These are phyloP conservation scores for Thalassaphorura encarpata DNA, from an alignment of 1,140 invertebrate species.

Conservation along the genomic window DNA sequence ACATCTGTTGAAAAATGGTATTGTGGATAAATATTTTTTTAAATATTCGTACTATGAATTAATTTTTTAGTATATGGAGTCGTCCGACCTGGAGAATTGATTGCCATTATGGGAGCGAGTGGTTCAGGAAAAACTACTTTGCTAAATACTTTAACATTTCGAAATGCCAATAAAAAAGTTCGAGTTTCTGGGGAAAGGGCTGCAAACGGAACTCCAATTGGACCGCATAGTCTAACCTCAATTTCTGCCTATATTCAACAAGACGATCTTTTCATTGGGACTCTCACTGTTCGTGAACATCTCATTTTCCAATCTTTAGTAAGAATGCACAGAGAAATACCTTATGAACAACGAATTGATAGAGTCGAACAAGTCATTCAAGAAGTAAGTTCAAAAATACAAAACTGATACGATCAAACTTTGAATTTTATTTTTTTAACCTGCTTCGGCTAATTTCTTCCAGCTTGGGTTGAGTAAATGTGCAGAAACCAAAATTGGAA, in stretches of 20 bases:
- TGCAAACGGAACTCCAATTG: conserved; percentile 58
- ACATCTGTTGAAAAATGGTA: conserved; percentile 56
- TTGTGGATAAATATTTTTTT: conserved; percentile 34
- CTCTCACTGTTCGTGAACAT: conserved; percentile 82
- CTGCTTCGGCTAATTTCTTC: conserved; percentile 60
- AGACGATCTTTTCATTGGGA: conserved; percentile 78
- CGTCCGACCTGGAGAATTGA: conserved; percentile 75
- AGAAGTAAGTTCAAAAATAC: conserved; percentile 51
- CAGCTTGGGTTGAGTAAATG: conserved; percentile 77
- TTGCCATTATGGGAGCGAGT: conserved; percentile 80
- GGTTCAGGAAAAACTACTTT: conserved; percentile 94
- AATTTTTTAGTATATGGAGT: conserved; percentile 61
- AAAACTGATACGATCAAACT: not conserved
- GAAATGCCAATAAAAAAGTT: conserved; percentile 54
- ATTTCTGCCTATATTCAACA: conserved; percentile 92
- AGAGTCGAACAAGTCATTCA: conserved; percentile 82
- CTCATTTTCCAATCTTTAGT: conserved; percentile 67
- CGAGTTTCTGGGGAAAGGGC: conserved; percentile 59
- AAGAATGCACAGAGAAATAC: conserved; percentile 75
- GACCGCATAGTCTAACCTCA: conserved; percentile 53
- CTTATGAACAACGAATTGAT: conserved; percentile 60
- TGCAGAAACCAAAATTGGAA: conserved; percentile 75
- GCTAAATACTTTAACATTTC: conserved; percentile 77
- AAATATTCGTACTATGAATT: conserved; percentile 27
- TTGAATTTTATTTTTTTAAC: not conserved